Evolutionary conservation across 30 jellyfish, hydroid and myxozoan species (phyloP).

Genomic region (Aurelia coerulea): DNA sequence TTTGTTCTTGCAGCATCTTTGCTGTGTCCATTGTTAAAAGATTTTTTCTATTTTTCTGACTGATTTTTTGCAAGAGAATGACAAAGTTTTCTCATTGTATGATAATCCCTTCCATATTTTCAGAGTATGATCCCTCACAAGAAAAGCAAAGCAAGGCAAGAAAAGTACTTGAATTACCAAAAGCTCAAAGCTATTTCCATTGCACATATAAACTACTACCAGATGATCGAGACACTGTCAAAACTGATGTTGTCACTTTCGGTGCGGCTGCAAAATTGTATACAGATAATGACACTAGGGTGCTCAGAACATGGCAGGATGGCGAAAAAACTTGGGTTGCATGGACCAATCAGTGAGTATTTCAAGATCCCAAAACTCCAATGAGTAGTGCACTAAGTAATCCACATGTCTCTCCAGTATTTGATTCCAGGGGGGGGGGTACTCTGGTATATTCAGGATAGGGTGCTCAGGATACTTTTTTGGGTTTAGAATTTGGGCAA

Average conservation of each 20-base stretch:
- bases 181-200: slow-evolving; percentile 93
- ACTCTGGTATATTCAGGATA: no score
- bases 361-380: neutral
- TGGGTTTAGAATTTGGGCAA: no score
- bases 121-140: slow-evolving; percentile 38
- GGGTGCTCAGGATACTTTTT: no score
- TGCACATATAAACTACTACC: slow-evolving; percentile 87
- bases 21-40: no score
- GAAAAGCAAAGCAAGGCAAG: slow-evolving; percentile 35
- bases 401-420: no score
- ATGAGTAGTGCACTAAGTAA: no score
- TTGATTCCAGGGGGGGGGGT: no score
- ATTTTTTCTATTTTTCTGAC: no score
- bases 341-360: slow-evolving; percentile 87
- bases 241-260: slow-evolving; percentile 91
- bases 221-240: slow-evolving; percentile 82
- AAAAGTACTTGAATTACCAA: slow-evolving; percentile 69
- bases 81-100: no score
- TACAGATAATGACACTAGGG: slow-evolving; percentile 89
- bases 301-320: slow-evolving; percentile 89
- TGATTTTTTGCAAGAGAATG: no score
- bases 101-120: neutral
- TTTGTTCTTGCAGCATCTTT: no score
- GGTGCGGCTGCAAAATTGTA: slow-evolving; percentile 97
- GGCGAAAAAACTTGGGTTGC: slow-evolving; percentile 97